Conservation (phyloP, 2,888 invertebrate species). For the Philereme transversata region DNA sequence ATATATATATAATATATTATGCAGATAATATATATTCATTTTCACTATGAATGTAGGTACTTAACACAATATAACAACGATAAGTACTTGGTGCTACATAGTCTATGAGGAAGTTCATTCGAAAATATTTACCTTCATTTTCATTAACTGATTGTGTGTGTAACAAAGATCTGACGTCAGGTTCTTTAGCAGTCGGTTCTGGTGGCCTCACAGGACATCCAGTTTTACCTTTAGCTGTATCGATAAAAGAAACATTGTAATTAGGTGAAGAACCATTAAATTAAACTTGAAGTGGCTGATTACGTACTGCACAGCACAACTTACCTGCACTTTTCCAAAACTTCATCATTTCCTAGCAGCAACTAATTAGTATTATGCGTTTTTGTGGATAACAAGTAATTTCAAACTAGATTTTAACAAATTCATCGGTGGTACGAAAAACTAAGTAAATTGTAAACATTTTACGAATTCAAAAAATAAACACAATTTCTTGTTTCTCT, state of each 20-base stretch:
- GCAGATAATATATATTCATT: no score
- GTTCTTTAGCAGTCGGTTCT: constrained; percentile 52
- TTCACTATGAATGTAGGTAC: no score
- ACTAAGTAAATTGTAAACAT: constrained; percentile 22
- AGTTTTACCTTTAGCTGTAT: constrained; percentile 79
- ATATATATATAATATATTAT: no score
- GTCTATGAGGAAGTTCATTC: constrained; percentile 16
- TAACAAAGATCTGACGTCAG: constrained; percentile 52
- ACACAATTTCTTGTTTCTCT: constrained; percentile 1
- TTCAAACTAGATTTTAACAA: constrained; percentile 14
- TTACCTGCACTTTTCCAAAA: constrained; percentile 91
- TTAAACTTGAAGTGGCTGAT: constrained; percentile 2
- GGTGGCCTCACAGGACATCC: constrained; percentile 80
- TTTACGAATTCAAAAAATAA: constrained; percentile 18
- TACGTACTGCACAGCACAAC: constrained; percentile 28
- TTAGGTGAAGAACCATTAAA: background rate
- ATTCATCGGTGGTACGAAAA: constrained; percentile 13
- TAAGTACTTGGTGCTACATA: no score
- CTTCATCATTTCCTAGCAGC: constrained; percentile 86
- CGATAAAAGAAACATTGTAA: constrained; percentile 28
- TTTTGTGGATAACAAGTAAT: constrained; percentile 2
- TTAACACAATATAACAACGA: no score
- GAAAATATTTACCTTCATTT: constrained; percentile 60
- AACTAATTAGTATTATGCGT: constrained; percentile 14
- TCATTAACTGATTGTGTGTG: constrained; percentile 57